Evolutionary conservation across 2,797 vertebrate genomes (phyloP).

Genomic region (Scyliorhinus canicula): DNA sequence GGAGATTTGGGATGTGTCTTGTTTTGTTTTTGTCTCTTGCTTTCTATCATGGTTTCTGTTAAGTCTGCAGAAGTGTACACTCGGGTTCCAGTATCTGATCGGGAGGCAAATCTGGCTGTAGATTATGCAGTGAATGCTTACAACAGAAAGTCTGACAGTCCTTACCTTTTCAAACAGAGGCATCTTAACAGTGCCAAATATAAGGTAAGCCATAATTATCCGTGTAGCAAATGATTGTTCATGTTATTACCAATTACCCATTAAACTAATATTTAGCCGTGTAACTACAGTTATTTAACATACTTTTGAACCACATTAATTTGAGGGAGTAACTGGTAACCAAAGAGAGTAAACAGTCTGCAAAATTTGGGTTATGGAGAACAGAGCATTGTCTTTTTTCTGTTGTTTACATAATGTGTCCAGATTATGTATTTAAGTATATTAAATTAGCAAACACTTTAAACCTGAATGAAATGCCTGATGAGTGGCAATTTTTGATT

Average conservation of each 20-base stretch:
- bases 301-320: not conserved
- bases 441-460: not conserved
- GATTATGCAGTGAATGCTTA: slow-evolving; percentile 6
- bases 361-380: not conserved
- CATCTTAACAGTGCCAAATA: slow-evolving; percentile 8
- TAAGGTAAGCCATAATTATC: slow-evolving; percentile 22
- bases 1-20: not conserved
- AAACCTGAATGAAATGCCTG: not conserved
- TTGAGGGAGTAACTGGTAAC: not conserved
- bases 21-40: not conserved
- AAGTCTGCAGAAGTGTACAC: not conserved
- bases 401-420: not conserved
- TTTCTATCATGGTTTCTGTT: not conserved
- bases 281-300: not conserved
- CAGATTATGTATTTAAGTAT: not conserved
- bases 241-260: not conserved
- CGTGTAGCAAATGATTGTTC: not conserved
- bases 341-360: not conserved
- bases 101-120: slow-evolving; percentile 24
- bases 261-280: not conserved
- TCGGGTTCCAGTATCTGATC: slow-evolving; percentile 24
- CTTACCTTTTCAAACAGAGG: slow-evolving; percentile 19
- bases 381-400: not conserved
- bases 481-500: not conserved
- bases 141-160: slow-evolving; percentile 29